A percentile compares a stretch with the other conserved stretches of the same genome.
phyloP scores from a whole-genome alignment of 2,888 invertebrate genomes.

The Drosophila fungiperda region DNA sequence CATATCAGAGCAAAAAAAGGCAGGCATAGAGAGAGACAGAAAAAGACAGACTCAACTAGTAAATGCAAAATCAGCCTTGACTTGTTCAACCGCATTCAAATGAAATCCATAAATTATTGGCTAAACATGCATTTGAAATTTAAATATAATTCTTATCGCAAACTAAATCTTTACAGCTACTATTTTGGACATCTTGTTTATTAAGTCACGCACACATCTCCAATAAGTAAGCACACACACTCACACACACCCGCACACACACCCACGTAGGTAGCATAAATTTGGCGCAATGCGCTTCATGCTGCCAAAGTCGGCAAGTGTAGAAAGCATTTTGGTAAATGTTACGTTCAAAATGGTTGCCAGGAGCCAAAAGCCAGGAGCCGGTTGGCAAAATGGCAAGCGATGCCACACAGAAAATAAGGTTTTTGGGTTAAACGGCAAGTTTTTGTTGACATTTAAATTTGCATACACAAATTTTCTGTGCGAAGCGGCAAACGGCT shows the following conservation, averaged over 20 bases:
- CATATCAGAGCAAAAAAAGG: neutral
- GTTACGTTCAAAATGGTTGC: slow-evolving; percentile 51
- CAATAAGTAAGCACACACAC: slow-evolving; percentile 32
- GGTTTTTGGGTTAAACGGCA: slow-evolving; percentile 80
- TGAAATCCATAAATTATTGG: neutral
- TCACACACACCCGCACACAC: slow-evolving; percentile 3
- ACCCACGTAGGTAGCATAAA: slow-evolving; percentile 46
- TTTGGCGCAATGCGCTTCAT: slow-evolving; percentile 59
- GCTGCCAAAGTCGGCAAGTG: slow-evolving; percentile 51
- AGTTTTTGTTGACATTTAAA: slow-evolving; percentile 80
- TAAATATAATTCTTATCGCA: neutral
- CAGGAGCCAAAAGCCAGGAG: slow-evolving; percentile 33
- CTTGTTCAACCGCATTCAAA: neutral
- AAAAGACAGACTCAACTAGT: neutral
- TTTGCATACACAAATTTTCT: slow-evolving; percentile 75
- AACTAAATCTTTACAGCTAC: neutral
- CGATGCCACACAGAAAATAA: slow-evolving; percentile 69
- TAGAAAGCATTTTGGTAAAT: slow-evolving; percentile 62
- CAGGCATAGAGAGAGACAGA: neutral
- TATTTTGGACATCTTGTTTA: slow-evolving; percentile 6
- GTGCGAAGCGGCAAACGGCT: slow-evolving; percentile 37
- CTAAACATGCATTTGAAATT: neutral
- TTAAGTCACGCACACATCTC: slow-evolving; percentile 54
- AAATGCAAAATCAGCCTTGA: neutral
- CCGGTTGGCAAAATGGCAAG: slow-evolving; percentile 49